These are phyloP conservation scores for Rhinoraja longicauda DNA, from an alignment of 2,797 vertebrate genomes.

Conservation along the genomic window DNA sequence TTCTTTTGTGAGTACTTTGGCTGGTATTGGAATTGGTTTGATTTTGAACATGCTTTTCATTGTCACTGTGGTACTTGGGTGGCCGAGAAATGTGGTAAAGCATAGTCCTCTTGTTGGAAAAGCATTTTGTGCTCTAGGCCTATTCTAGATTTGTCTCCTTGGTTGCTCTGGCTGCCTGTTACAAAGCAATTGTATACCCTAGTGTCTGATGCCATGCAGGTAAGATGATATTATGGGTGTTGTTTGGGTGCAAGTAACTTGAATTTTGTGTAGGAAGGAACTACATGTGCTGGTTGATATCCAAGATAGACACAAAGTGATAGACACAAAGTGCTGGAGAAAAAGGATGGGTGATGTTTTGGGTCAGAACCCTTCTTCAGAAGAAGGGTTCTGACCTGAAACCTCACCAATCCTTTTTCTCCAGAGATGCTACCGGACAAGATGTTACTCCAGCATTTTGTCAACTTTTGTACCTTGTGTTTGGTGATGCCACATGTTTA, in stretches of 20 bases:
- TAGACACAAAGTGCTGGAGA: too few relatives aligned
- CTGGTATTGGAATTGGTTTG: neutral
- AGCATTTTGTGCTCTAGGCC: neutral
- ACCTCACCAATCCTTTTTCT: too few relatives aligned
- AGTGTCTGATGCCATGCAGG: neutral
- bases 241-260: neutral
- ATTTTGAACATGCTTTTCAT: neutral
- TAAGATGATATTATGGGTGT: neutral
- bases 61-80: neutral
- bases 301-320: too few relatives aligned
- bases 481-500: too few relatives aligned
- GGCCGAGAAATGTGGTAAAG: neutral
- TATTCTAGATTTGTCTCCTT: neutral
- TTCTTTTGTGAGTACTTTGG: neutral
- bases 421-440: too few relatives aligned
- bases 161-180: neutral
- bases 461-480: too few relatives aligned
- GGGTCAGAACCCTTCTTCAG: too few relatives aligned
- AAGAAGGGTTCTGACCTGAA: too few relatives aligned
- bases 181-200: neutral
- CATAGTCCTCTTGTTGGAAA: neutral
- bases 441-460: too few relatives aligned
- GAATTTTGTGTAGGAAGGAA: neutral
- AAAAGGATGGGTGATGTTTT: too few relatives aligned
- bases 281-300: neutral